Base-by-base conservation (phyloP, 2,113 vertebrate species). In the Bujurquina vittata region DNA sequence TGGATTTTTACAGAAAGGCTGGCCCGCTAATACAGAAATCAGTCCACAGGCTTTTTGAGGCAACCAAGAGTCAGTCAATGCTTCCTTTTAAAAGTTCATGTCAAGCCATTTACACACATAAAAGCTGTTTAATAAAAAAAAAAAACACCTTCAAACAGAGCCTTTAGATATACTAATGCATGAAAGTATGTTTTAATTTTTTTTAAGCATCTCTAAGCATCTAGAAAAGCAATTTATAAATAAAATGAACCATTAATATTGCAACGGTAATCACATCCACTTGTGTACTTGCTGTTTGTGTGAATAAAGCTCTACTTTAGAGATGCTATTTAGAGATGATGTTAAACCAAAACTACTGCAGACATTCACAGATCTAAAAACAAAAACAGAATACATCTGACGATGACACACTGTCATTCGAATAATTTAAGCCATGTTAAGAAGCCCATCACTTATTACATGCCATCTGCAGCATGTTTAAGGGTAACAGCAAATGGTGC, bases 391-490 rank as follows among this genome's bases (percentile, higher is more conserved):
- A 74, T n/a, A 1, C 8, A 49, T 61, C 75, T 22, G 35, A 85
- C 57, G 29, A 78, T 84, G 37, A 81, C 54, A 73, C 17, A 81
- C 10, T 17, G 46, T 80, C 63, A 55, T 72, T 57, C 4, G 84
- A 61, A 88, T 77, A 18, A 33, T 77, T 67, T 14, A 63, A 84
- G 20, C 3, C 1, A 63, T 79, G 85, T 43, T 60, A 46, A 75
- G 31, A 72, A 63, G 59, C 84, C 55, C 46, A 69, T 83, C 78
- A 89, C 93, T 88, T 80, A 91, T 94, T 88, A 89, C 69, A 87
- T 84, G 67, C 88, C 93, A 94, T 85, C 92, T 93, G 89, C 84
- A 89, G 82, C 77, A 79, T 85, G 82, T 89, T 90, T 84, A 83
- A 57, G 75, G 77, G 62, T 11, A 46, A 86, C 87, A 85, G 84